Conservation (phyloP, 2,888 invertebrate genomes). For the Napeogenes sylphis region DNA sequence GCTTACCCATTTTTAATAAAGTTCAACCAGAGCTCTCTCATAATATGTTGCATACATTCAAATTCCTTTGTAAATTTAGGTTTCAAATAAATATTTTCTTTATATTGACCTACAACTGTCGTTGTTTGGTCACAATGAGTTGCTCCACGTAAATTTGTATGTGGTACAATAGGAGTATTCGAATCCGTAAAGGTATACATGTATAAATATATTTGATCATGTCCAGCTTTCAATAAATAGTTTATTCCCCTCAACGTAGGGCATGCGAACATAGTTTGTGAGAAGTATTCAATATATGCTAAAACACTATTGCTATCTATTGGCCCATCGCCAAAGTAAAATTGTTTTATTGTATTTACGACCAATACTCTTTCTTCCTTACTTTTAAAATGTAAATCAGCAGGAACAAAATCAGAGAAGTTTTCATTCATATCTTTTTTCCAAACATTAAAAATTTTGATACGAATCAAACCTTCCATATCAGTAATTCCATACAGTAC, state of each 20-base stretch:
- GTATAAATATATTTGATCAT: slow-evolving; percentile 40
- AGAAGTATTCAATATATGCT: slow-evolving; percentile 33
- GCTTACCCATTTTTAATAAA: background rate
- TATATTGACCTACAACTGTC: background rate
- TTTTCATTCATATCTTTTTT: slow-evolving; percentile 43
- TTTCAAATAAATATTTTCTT: background rate
- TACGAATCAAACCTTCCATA: slow-evolving; percentile 38
- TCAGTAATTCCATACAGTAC: slow-evolving; percentile 43
- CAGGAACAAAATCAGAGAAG: slow-evolving; percentile 46
- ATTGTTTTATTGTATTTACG: slow-evolving; percentile 21
- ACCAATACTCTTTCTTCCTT: slow-evolving; percentile 39
- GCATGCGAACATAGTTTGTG: slow-evolving; percentile 49
- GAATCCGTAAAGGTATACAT: slow-evolving; percentile 42
- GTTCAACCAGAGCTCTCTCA: background rate
- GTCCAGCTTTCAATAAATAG: slow-evolving; percentile 29
- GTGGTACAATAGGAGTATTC: slow-evolving; percentile 31
- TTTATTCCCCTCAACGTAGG: slow-evolving; percentile 37
- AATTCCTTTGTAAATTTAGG: background rate
- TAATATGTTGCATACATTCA: background rate
- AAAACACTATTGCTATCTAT: slow-evolving; percentile 31
- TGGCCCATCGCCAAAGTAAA: slow-evolving; percentile 40
- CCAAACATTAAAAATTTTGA: slow-evolving; percentile 36
- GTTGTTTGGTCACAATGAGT: slow-evolving; percentile 16
- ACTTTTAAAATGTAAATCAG: slow-evolving; percentile 41
- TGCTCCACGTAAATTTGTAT: slow-evolving; percentile 37